Evolutionary conservation across 2,113 vertebrate genomes (phyloP).

Genomic region (Microcebus griseorufus): DNA sequence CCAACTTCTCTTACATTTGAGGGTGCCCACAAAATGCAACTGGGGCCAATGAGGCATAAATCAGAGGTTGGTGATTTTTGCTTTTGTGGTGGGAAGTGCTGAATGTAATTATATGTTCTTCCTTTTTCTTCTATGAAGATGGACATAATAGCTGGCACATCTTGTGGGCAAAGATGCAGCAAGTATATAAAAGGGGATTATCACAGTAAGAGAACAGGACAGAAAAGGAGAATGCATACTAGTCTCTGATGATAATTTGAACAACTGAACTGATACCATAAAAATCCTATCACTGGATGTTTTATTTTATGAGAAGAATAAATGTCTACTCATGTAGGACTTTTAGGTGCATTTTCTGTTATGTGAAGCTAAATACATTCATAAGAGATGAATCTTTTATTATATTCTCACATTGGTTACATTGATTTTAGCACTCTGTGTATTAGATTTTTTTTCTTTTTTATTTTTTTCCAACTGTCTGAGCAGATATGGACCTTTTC

Average conservation of each 20-base stretch:
- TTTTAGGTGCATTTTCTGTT: not conserved
- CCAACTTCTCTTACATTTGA: not conserved
- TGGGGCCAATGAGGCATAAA: not conserved
- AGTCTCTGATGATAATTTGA: not conserved
- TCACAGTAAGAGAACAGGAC: not conserved
- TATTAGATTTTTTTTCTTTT: not conserved
- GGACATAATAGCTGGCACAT: not conserved
- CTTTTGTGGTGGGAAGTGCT: not conserved
- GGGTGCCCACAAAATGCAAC: not conserved
- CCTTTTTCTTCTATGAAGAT: not conserved
- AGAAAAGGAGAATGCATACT: not conserved
- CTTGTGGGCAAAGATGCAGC: not conserved
- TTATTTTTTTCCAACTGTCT: not conserved
- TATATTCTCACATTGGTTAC: not conserved
- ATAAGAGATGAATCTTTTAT: not conserved
- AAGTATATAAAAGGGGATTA: not conserved
- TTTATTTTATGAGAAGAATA: not conserved
- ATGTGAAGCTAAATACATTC: not conserved
- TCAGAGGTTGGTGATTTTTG: not conserved
- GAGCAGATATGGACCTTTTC: not conserved
- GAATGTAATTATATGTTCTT: not conserved
- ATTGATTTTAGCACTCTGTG: not conserved
- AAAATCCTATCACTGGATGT: not conserved
- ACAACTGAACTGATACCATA: not conserved
- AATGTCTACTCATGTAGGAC: not conserved